Conservation (phyloP, 2,888 invertebrate species). For the Sialis lutaria region DNA sequence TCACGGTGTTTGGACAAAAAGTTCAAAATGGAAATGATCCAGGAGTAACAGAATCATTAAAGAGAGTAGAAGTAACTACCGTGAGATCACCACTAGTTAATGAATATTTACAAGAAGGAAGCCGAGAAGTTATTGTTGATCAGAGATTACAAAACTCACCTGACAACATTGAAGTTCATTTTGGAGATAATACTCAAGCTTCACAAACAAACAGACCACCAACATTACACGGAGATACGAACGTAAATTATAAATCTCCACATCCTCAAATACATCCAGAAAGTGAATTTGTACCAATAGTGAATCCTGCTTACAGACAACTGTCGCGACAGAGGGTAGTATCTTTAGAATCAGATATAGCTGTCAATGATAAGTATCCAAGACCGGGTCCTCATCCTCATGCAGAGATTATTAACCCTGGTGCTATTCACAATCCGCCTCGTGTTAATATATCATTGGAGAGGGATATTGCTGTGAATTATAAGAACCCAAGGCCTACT, state of each 20-base stretch:
- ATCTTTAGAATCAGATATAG: slow-evolving; percentile 26
- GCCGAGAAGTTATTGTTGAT: slow-evolving; percentile 8
- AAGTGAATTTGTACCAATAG: slow-evolving; percentile 38
- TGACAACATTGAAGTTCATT: slow-evolving; percentile 3
- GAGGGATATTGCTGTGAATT: slow-evolving; percentile 37
- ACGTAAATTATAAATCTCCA: slow-evolving; percentile 52
- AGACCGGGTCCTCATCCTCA: slow-evolving; percentile 26
- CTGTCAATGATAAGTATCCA: slow-evolving; percentile 30
- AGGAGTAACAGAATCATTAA: slow-evolving; percentile 18
- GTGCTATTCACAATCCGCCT: slow-evolving; percentile 19
- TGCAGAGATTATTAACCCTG: slow-evolving; percentile 21
- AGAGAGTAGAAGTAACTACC: slow-evolving; percentile 4
- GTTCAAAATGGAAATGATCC: slow-evolving; percentile 31
- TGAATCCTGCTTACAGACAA: slow-evolving; percentile 17
- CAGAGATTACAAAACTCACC: slow-evolving; percentile 3
- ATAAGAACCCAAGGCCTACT: slow-evolving; percentile 35
- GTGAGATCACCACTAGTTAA: slow-evolving; percentile 6
- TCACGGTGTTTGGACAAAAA: slow-evolving; percentile 57
- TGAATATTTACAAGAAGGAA: slow-evolving; percentile 7
- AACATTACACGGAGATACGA: slow-evolving; percentile 45
- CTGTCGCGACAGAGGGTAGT: slow-evolving; percentile 9
- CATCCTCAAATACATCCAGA: slow-evolving; percentile 49
- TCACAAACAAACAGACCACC: slow-evolving; percentile 15
- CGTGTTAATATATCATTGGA: slow-evolving; percentile 21
- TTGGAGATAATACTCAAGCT: slow-evolving; percentile 11